Conservation (phyloP, 2,888 invertebrate species). For the Agrochola macilenta region DNA sequence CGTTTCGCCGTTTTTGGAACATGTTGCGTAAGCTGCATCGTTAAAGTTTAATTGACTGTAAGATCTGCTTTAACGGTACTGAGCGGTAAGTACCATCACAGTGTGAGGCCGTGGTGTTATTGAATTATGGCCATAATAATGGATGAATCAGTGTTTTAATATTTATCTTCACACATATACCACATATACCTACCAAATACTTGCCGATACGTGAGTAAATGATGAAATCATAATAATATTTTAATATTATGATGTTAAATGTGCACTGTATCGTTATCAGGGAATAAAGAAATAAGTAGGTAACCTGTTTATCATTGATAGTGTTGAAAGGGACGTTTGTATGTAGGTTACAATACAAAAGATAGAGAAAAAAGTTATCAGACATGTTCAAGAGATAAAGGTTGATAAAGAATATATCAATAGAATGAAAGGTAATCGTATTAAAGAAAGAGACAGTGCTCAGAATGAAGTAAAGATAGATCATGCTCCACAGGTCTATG, state of each 20-base stretch:
- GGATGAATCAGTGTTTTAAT: constrained; percentile 53
- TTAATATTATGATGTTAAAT: constrained; percentile 24
- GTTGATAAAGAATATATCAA: constrained; percentile 18
- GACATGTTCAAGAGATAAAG: constrained; percentile 31
- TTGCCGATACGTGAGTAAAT: constrained; percentile 29
- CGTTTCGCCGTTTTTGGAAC: constrained; percentile 63
- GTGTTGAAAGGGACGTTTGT: constrained; percentile 22
- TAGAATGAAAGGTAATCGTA: not conserved
- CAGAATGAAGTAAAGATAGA: not conserved
- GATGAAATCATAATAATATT: constrained; percentile 49
- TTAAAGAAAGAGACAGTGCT: not conserved
- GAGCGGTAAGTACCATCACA: constrained; percentile 30
- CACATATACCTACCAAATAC: constrained; percentile 28
- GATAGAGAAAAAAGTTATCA: constrained; percentile 28
- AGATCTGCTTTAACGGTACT: constrained; percentile 61
- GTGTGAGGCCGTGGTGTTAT: constrained; percentile 43
- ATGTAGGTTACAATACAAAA: constrained; percentile 31
- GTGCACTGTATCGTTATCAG: constrained; percentile 31
- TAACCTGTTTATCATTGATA: constrained; percentile 36
- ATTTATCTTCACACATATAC: constrained; percentile 42
- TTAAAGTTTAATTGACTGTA: constrained; percentile 67
- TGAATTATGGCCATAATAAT: constrained; percentile 42
- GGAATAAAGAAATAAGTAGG: constrained; percentile 40
- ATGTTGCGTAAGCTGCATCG: constrained; percentile 65
- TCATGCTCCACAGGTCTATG: not conserved